A percentile compares a stretch with the other conserved stretches of the same genome.
These are phyloP conservation scores for Danio tinwini DNA, from an alignment of 2,797 vertebrate genomes.

Conservation along the genomic window DNA sequence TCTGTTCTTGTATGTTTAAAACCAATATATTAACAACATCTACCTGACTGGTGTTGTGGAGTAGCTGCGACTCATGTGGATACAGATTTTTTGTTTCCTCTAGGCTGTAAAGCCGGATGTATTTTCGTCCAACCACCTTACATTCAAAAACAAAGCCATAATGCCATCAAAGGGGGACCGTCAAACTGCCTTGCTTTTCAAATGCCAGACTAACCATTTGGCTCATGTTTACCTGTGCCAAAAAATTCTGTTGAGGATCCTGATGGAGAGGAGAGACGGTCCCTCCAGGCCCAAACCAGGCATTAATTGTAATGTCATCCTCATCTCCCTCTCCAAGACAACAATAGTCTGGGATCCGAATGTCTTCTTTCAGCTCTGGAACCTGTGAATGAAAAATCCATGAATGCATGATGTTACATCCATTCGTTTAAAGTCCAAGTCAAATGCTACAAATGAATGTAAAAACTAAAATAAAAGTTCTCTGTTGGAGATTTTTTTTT, in stretches of 20 bases:
- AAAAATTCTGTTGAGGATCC: slow-evolving; percentile 96
- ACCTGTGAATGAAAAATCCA: slow-evolving; percentile 74
- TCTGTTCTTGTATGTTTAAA: too few relatives aligned
- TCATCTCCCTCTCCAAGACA: slow-evolving; percentile 91
- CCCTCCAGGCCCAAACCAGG: slow-evolving; percentile 93
- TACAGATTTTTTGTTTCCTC: slow-evolving; percentile 88
- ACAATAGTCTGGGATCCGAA: slow-evolving; percentile 94
- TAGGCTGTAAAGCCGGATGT: slow-evolving; percentile 88
- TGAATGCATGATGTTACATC: not conserved
- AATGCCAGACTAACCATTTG: not conserved
- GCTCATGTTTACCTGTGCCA: slow-evolving; percentile 84
- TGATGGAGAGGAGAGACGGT: slow-evolving; percentile 96
- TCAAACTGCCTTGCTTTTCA: slow-evolving; percentile 10
- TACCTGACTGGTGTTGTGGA: slow-evolving; percentile 98
- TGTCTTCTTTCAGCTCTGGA: slow-evolving; percentile 92
- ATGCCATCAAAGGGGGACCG: slow-evolving; percentile 12
- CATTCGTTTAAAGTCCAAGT: not conserved
- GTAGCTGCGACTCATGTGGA: slow-evolving; percentile 89
- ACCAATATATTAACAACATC: too few relatives aligned
- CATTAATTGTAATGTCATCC: slow-evolving; percentile 93
- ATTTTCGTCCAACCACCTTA: slow-evolving; percentile 95
- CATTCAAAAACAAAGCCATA: slow-evolving; percentile 10
- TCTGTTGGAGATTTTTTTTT: too few relatives aligned
- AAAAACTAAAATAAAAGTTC: too few relatives aligned
- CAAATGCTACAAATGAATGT: not conserved